Base-by-base conservation (phyloP, 2,888 invertebrate species). In the Cosmia trapezina region DNA sequence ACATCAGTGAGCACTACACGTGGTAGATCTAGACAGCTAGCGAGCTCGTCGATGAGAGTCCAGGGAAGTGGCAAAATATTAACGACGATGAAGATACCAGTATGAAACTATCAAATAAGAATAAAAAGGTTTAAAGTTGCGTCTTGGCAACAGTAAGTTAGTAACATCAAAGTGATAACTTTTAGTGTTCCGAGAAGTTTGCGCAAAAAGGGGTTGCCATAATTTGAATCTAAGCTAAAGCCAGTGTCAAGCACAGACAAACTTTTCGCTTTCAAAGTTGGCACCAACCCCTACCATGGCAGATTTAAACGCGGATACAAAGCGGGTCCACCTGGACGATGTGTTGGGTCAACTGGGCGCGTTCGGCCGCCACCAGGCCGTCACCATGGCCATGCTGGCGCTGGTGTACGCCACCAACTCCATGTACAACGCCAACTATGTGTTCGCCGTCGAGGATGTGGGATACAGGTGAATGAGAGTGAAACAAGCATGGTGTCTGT, bases 351-450 rank as follows among this genome's bases (percentile, higher is more conserved):
- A 89, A 74, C 89, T 96, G 76, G 96, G 96, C 1, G 93, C 94
- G 12, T 96, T 96, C 89, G 96, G 96, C 2, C 89, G 87, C 62
- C 96, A 96, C 91, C 96, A 97, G 90, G 73, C 93, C 53, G 11
- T 90, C 74, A 95, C 95, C 49, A 88, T 94, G 91, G 84, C 89
- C 76, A 93, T 96, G 94, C 88, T 96, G 83, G 92, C 95, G 45
- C 89, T 96, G 59, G 95, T 96, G 22, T 96, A 96, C 86, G 90
- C 95, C 43, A 95, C 96, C 76, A 95, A 95, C 89, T 94, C 96
- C 74, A 95, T 96, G 91, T 96, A 96, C 83, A 96, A 95, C 76
- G 92, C 93, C 73, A 96, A 96, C 86, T 96, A 95, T 54, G 95
- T 96, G 63, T 96, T 96, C 83, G 95, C 94, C 0, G 94, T 95